Evolutionary conservation across 2,888 invertebrate species (phyloP), one percentile per base, ranked within the genome.

Genomic region (Acronicta psi): DNA sequence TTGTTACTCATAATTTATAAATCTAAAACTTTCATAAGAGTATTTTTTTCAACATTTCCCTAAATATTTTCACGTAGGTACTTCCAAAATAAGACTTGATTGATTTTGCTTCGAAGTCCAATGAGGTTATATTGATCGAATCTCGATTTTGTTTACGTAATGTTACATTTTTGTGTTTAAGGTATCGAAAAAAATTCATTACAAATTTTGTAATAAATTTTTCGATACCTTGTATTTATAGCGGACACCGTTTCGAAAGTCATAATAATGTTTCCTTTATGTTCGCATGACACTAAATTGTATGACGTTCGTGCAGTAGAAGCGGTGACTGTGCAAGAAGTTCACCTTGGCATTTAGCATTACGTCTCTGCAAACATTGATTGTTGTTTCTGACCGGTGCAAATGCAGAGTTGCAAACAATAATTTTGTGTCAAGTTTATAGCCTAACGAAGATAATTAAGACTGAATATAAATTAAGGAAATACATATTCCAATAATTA

Each of bases 281-380:
- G 62, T 65, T 59, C 53, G 49, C 42, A 45, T 57, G 44, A 41
- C 53, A 70, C 72, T 68, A 71, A 67, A 74, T 73, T 78, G 71
- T 74, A 75, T 78, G 76, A 76, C 65, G 72, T 79, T 82, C 64
- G 75, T 67, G 72, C 75, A 65, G 69, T 76, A 53, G 76, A 77
- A 74, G 73, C 75, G 79, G 88, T 83, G 88, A 90, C 87, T 89
- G 86, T 84, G 70, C 78, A 81, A 85, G 84, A 75, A 61, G 91
- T 85, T 92, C 81, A 88, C 92, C 92, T 92, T 92, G 92, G 89
- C 92, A 92, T 92, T 92, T 91, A 86, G 77, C 69, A 79, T 72
- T 77, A 78, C 69, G 81, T 81, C 80, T 84, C 81, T 77, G 80
- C 71, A 79, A 79, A 76, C 69, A 68, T 73, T 67, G 73, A 80